Conservation (phyloP, 1,140 invertebrate genomes). For the Harlomillsia oculata region DNA sequence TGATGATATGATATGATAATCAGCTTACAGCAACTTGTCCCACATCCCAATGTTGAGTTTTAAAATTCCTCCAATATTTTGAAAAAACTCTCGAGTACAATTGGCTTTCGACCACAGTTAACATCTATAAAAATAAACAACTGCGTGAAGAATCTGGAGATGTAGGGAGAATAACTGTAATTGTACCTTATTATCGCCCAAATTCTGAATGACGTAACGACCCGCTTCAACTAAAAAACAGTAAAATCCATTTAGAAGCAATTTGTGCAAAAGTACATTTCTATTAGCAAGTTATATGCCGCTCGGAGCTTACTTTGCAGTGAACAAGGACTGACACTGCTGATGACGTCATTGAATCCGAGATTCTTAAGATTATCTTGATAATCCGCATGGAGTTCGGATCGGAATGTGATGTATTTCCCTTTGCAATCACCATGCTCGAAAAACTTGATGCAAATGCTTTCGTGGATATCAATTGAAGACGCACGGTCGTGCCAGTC, state of each 20-base stretch:
- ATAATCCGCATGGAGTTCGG: conserved; percentile 11
- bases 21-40: conserved; percentile 12
- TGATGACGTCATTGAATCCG: conserved; percentile 26
- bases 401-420: conserved; percentile 14
- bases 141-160: background rate
- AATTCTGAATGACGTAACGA: conserved; percentile 21
- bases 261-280: background rate
- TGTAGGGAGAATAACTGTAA: background rate
- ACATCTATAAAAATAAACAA: conserved; percentile 12
- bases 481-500: conserved; percentile 24
- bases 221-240: conserved; percentile 19
- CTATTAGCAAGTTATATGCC: no score
- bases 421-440: conserved; percentile 21
- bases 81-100: conserved; percentile 12
- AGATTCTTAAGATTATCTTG: conserved; percentile 22
- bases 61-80: conserved; percentile 21
- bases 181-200: conserved; percentile 21
- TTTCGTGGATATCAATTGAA: conserved; percentile 18
- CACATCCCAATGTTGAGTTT: conserved; percentile 19
- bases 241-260: no score
- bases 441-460: conserved; percentile 23
- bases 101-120: conserved; percentile 6
- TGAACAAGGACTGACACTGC: conserved; percentile 16
- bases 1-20: conserved; percentile 14
- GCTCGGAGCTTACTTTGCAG: conserved; percentile 16